Base-by-base conservation (phyloP, 2,113 vertebrate species). In the Trogon surrucura region DNA sequence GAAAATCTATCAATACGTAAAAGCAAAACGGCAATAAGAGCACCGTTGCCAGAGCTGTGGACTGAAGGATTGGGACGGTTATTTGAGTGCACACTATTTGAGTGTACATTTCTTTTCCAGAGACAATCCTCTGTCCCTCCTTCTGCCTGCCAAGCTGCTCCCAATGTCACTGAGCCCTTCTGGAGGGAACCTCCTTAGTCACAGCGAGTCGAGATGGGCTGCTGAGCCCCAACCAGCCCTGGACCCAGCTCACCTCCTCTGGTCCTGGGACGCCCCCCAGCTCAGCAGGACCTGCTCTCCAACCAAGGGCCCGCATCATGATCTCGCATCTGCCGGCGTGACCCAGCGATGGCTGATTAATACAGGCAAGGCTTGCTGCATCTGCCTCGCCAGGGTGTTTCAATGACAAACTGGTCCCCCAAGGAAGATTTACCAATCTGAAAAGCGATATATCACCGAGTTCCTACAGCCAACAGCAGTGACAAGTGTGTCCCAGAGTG, bases 161-260 rank as follows among this genome's bases (percentile, higher is more conserved):
- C 27, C 38, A 0, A 0, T 6, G 16, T 3, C 69, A 22, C 51
- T 0, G 0, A 67, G 26, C 19, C 26, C 12, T 36, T 17, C 30
- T 72, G 66, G 56, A 53, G 84, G 64, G 54, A 86, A 4, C 11
- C 15, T 65, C 22, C 50, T 22, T 0, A 18, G 15, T 3, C 34
- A 27, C 36, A 58, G 54, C 18, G 9, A 5, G 0, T 0, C 2
- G 26, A 41, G 22, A 15, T 0, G 5, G 7, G 50, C 19, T 58
- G 50, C 36, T 7, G 58, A 92, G 57, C 30, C 32, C 80, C 11
- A 12, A 9, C 3, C 58, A 30, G 66, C 13, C 18, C 45, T 1
- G 0, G 14, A 1, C 26, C 5, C 34, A 0, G 2, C 4, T 25
- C 56, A 16, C 6, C 1, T 7, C 34, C 6, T 2, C 84, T 29